phyloP scores from a whole-genome alignment of 1,140 invertebrate genomes.

The Drosophila elegans region DNA sequence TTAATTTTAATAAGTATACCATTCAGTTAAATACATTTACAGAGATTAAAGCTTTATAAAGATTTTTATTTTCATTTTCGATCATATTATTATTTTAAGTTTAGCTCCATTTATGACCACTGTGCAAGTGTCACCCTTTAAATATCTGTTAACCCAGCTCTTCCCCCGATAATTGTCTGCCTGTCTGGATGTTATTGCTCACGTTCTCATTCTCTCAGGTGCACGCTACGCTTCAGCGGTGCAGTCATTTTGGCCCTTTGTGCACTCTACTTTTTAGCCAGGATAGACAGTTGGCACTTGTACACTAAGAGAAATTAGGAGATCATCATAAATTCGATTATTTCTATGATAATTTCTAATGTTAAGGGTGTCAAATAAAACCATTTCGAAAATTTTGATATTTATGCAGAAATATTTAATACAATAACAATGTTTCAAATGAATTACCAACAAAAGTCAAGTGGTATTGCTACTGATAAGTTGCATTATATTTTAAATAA shows the following conservation, averaged over 20 bases:
- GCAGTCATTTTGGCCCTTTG: constrained; percentile 7
- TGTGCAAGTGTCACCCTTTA: constrained; percentile 26
- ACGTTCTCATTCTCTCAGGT: constrained; percentile 59
- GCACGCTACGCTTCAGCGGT: constrained; percentile 41
- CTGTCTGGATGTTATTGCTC: constrained; percentile 61
- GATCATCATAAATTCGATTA: too few species aligned
- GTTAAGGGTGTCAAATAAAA: too few species aligned
- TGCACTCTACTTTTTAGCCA: constrained; percentile 13
- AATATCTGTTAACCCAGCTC: constrained; percentile 22
- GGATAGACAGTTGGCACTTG: neutral
- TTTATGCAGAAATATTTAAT: too few species aligned
- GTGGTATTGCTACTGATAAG: too few species aligned
- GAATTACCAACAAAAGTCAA: too few species aligned
- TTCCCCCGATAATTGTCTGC: constrained; percentile 45
- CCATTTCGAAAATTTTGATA: too few species aligned
- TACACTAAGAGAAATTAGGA: neutral
- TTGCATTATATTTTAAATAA: too few species aligned
- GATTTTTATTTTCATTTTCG: too few species aligned
- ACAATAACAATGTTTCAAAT: too few species aligned
- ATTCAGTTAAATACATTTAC: too few species aligned
- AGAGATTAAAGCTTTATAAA: too few species aligned
- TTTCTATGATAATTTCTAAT: too few species aligned
- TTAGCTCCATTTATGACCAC: constrained; percentile 14
- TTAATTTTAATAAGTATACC: neutral
- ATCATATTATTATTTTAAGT: neutral